phyloP scores from a whole-genome alignment of 2,797 vertebrate genomes.

The Tamandua tetradactyla region DNA sequence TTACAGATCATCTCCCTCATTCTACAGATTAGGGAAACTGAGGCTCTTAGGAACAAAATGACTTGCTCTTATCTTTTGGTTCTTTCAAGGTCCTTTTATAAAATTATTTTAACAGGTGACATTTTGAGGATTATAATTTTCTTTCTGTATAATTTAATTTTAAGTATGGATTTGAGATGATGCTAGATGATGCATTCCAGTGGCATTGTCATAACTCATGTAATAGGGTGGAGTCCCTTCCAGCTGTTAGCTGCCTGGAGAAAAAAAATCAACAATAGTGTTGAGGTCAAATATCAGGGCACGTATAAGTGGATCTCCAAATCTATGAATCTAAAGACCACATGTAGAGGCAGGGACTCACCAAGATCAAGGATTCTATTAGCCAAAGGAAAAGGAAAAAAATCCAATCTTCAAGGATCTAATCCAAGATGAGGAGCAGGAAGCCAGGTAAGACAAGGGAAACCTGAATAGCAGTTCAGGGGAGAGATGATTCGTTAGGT shows the following conservation, averaged over 20 bases:
- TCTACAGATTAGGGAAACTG: conserved; percentile 3
- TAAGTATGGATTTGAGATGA: conserved; percentile 33
- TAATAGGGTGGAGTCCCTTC: background rate
- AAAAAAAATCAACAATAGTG: background rate
- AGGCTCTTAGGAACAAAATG: background rate
- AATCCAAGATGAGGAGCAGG: background rate
- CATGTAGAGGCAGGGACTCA: background rate
- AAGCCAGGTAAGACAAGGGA: background rate
- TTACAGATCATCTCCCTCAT: background rate
- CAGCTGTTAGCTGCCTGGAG: background rate
- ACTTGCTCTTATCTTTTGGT: background rate
- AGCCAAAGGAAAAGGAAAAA: conserved; percentile 8
- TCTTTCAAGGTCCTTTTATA: conserved; percentile 19
- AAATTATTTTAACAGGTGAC: conserved; percentile 18
- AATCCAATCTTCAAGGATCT: conserved; percentile 14
- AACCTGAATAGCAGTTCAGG: background rate
- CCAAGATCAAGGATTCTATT: background rate
- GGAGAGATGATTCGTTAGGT: background rate
- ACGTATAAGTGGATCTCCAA: background rate
- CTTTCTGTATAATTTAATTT: conserved; percentile 43
- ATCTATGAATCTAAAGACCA: background rate
- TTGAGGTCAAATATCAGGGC: background rate
- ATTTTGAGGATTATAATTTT: conserved; percentile 45
- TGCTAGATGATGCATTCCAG: background rate
- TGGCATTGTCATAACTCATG: background rate